Conservation (phyloP, 2,113 vertebrate species). For the Corythoichthys intestinalis region DNA sequence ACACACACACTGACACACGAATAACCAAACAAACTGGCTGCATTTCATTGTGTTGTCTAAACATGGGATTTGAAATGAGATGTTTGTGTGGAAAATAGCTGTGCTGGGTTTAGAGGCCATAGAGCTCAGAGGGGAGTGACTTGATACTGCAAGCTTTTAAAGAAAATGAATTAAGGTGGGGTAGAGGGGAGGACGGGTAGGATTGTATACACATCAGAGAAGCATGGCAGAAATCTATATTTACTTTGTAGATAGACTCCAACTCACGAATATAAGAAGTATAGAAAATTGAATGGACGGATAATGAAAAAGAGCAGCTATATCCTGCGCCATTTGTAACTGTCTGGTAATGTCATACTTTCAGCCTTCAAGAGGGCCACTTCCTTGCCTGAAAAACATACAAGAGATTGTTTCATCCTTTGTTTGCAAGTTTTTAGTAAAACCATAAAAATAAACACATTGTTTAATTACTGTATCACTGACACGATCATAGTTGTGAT, state of each 20-base stretch:
- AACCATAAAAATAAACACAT: no score
- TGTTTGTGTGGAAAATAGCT: conserved; percentile 63
- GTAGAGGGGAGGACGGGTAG: conserved; percentile 30
- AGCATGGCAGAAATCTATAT: neutral
- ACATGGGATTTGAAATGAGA: conserved; percentile 63
- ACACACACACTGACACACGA: neutral
- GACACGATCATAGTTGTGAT: no score
- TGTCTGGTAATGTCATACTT: neutral
- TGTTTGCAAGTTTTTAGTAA: no score
- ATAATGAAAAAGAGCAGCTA: neutral
- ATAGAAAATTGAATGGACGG: neutral
- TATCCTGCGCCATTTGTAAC: neutral
- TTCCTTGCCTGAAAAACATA: no score
- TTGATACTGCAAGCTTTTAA: conserved; percentile 58
- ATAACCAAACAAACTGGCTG: conserved; percentile 46
- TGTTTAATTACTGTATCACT: no score
- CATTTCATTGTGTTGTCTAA: conserved; percentile 66
- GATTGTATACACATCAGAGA: neutral
- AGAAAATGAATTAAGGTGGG: conserved; percentile 41
- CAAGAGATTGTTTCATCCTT: no score
- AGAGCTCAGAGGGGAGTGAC: conserved; percentile 36
- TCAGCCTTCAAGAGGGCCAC: neutral
- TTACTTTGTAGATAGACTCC: neutral
- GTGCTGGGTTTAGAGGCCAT: conserved; percentile 41
- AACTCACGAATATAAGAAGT: neutral